phyloP scores from a whole-genome alignment of 1,140 invertebrate genomes.

The Pararge aegeria region DNA sequence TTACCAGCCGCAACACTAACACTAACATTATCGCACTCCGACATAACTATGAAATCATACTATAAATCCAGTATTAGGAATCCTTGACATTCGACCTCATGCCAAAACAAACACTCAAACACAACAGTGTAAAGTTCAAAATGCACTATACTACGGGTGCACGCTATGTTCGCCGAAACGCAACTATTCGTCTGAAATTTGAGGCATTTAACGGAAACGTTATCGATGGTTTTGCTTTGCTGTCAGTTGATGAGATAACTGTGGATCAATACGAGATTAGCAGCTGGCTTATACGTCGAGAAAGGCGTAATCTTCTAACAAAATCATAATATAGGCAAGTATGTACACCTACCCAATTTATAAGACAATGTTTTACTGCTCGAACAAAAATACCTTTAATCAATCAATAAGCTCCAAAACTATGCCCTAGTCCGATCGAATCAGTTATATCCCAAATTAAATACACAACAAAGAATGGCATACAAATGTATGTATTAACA shows the following conservation, averaged over 20 bases:
- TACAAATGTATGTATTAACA: too few relatives aligned
- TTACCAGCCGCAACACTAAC: slow-evolving; percentile 25
- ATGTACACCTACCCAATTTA: neutral
- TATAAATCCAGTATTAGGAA: neutral
- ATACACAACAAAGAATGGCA: too few relatives aligned
- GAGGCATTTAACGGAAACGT: slow-evolving; percentile 43
- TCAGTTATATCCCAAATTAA: too few relatives aligned
- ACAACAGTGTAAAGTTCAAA: slow-evolving; percentile 34
- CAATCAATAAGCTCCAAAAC: too few relatives aligned
- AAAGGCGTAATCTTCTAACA: neutral
- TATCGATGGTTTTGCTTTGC: slow-evolving; percentile 41
- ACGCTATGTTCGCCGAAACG: slow-evolving; percentile 45
- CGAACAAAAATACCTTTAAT: too few relatives aligned
- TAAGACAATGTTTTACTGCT: neutral
- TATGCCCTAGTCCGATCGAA: too few relatives aligned
- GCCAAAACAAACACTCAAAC: slow-evolving; percentile 27
- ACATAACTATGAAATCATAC: slow-evolving; percentile 40
- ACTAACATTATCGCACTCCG: slow-evolving; percentile 52
- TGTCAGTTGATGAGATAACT: slow-evolving; percentile 54
- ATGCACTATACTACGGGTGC: slow-evolving; percentile 17
- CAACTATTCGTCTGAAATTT: slow-evolving; percentile 41
- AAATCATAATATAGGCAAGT: neutral
- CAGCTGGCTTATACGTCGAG: neutral
- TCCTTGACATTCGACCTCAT: slow-evolving; percentile 47
- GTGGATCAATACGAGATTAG: slow-evolving; percentile 38